Evolutionary conservation across 2,888 invertebrate genomes (phyloP).

Genomic region (Eupithecia subfuscata): DNA sequence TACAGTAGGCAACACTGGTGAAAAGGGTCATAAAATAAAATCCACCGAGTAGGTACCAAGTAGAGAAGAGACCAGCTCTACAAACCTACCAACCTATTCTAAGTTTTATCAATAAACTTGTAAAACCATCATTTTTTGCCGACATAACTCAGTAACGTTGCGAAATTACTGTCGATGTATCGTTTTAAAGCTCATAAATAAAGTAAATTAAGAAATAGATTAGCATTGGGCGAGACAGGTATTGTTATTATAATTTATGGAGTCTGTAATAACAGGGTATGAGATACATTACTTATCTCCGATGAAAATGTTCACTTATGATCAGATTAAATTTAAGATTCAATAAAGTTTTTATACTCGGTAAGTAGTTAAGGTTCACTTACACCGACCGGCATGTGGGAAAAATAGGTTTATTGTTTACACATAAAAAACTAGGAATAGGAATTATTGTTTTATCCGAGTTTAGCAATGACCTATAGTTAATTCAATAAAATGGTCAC

Average conservation of each 20-base stretch:
- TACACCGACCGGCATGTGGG: background rate
- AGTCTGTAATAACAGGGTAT: slow-evolving; percentile 47
- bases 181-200: slow-evolving; percentile 52
- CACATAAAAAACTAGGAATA: background rate
- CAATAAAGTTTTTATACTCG: slow-evolving; percentile 26
- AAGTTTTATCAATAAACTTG: background rate
- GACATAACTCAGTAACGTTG: slow-evolving; percentile 53
- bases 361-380: background rate
- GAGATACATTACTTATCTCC: slow-evolving; percentile 36
- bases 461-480: background rate
- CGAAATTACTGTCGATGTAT: slow-evolving; percentile 49
- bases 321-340: slow-evolving; percentile 41
- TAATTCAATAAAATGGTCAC: background rate
- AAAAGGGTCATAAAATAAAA: background rate
- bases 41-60: no score
- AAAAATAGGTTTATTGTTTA: background rate
- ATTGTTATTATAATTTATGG: slow-evolving; percentile 59
- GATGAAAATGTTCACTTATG: slow-evolving; percentile 48
- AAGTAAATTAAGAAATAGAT: slow-evolving; percentile 57
- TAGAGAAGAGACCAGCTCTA: background rate
- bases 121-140: slow-evolving; percentile 50
- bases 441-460: background rate
- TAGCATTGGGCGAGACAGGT: slow-evolving; percentile 41
- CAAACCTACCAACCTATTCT: background rate
- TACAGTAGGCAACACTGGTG: background rate